Conservation (phyloP, 1,140 invertebrate genomes). For the Matsumurasca onukii region DNA sequence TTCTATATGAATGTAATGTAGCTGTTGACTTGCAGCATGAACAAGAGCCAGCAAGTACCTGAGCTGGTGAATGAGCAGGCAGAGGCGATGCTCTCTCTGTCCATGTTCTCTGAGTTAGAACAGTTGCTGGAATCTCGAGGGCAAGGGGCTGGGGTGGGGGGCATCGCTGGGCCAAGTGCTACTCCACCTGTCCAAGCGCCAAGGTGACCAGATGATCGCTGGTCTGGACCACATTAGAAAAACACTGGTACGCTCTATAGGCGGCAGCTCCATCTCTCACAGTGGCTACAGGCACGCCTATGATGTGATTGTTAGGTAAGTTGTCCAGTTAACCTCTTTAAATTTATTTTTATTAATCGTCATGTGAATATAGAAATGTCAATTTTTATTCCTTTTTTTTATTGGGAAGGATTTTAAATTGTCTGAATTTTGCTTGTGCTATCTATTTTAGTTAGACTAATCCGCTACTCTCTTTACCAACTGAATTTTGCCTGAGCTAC, state of each 20-base stretch:
- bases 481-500: too few species aligned
- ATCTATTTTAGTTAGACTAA: too few species aligned
- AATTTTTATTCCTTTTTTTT: too few species aligned
- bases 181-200: constrained; percentile 53
- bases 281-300: constrained; percentile 79
- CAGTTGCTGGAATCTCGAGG: constrained; percentile 54
- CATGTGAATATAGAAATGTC: too few species aligned
- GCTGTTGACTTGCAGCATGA: too few species aligned
- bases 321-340: too few species aligned
- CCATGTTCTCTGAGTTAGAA: constrained; percentile 77
- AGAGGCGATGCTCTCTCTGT: constrained; percentile 87
- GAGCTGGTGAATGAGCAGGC: constrained; percentile 64
- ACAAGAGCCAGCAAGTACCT: too few species aligned
- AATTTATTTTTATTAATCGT: too few species aligned
- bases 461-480: too few species aligned
- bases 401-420: too few species aligned
- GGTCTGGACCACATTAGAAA: constrained; percentile 54
- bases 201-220: constrained; percentile 48
- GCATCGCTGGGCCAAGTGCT: constrained; percentile 62
- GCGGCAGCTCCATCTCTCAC: constrained; percentile 48
- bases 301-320: constrained; percentile 70
- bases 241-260: constrained; percentile 65
- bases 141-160: constrained; percentile 55
- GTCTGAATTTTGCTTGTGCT: too few species aligned
- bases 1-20: too few species aligned